Evolutionary conservation across 2,797 vertebrate genomes (phyloP).

Genomic region (Rhinophrynus dorsalis): DNA sequence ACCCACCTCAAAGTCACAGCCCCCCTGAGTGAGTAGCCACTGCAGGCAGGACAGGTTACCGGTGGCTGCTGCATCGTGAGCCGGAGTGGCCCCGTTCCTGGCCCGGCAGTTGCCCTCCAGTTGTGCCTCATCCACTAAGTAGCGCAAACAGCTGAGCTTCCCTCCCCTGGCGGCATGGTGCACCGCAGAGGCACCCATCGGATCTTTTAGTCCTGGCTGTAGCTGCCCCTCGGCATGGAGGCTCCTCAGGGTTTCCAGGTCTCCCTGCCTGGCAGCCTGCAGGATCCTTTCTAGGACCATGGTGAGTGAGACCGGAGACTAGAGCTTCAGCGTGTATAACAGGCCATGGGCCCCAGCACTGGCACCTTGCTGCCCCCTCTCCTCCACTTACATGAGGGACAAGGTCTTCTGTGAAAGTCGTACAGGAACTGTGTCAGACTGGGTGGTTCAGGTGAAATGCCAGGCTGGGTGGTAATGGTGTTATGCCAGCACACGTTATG

Average conservation of each 20-base stretch:
- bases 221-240: conserved; percentile 73
- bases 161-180: conserved; percentile 90
- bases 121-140: conserved; percentile 83
- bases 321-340: neutral
- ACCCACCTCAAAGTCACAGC: conserved; percentile 82
- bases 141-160: conserved; percentile 82
- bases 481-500: too few relatives aligned
- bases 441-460: too few relatives aligned
- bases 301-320: neutral
- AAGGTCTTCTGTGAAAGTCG: too few relatives aligned
- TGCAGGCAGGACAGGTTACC: conserved; percentile 89
- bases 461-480: too few relatives aligned
- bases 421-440: too few relatives aligned
- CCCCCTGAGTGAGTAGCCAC: conserved; percentile 88
- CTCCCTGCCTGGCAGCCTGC: conserved; percentile 84
- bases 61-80: conserved; percentile 93
- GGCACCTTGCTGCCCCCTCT: neutral
- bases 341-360: neutral
- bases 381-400: too few relatives aligned
- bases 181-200: conserved; percentile 82
- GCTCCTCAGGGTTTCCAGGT: conserved; percentile 76
- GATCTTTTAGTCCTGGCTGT: conserved; percentile 70
- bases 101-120: conserved; percentile 74
- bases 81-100: conserved; percentile 88
- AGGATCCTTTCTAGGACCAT: conserved; percentile 80